These are phyloP conservation scores for Zhuqinia jingwanae DNA, from an alignment of 2,888 invertebrate genomes.

Conservation along the genomic window DNA sequence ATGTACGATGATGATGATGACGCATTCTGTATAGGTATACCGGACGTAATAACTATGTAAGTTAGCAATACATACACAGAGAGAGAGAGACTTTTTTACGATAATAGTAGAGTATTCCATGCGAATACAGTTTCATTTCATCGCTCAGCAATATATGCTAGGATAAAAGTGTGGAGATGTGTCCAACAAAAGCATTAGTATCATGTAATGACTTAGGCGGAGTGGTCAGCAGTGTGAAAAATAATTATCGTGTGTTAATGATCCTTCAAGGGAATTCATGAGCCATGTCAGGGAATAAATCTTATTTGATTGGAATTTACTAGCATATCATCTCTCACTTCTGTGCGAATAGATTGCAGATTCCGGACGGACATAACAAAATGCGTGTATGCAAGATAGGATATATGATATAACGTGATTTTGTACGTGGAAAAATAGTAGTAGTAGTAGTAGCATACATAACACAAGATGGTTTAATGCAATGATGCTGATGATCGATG, in stretches of 20 bases:
- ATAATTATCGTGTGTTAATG: slow-evolving; percentile 68
- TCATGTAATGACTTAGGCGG: slow-evolving; percentile 58
- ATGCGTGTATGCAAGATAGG: not conserved
- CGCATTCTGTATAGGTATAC: slow-evolving; percentile 17
- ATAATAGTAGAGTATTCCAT: not conserved
- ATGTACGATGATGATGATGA: slow-evolving; percentile 42
- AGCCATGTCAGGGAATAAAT: slow-evolving; percentile 54
- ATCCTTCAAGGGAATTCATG: slow-evolving; percentile 63
- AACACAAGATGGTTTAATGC: not conserved
- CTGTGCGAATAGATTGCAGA: slow-evolving; percentile 28
- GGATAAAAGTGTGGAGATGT: slow-evolving; percentile 29
- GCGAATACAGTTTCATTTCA: too few relatives aligned
- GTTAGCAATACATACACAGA: not conserved
- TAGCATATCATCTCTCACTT: too few relatives aligned
- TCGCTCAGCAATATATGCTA: too few relatives aligned
- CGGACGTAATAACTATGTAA: not conserved
- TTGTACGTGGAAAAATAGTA: not conserved
- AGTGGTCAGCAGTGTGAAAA: slow-evolving; percentile 66
- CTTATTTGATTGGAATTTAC: slow-evolving; percentile 63
- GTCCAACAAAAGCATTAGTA: slow-evolving; percentile 50
- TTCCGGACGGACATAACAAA: not conserved
- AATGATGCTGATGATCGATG: slow-evolving; percentile 44
- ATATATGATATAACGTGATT: not conserved
- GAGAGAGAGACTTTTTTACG: not conserved
- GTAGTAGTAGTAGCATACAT: too few relatives aligned